Conservation (phyloP, 1,140 invertebrate genomes). For the Rhyacophila brunnea region DNA sequence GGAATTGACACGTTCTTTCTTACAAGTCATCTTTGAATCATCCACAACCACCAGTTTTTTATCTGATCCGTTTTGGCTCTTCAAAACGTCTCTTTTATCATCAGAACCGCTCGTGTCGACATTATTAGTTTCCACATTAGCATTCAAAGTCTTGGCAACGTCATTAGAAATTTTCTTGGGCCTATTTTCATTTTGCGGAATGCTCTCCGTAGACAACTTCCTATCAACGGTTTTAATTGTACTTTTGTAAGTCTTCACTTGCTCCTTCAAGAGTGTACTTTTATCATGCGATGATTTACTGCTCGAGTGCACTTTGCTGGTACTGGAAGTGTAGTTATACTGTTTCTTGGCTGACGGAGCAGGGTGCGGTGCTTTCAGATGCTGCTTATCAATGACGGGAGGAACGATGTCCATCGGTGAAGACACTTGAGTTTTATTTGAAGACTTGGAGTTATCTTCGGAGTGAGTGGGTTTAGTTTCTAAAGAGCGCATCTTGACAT, state of each 20-base stretch:
- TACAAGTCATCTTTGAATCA: too few species aligned
- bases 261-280: conserved; percentile 1
- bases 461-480: neutral
- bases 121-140: neutral
- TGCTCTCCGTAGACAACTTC: conserved; percentile 6
- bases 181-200: conserved; percentile 12
- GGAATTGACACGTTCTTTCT: too few species aligned
- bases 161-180: conserved; percentile 5
- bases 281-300: too few species aligned
- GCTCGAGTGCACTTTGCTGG: neutral
- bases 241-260: neutral
- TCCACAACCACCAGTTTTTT: too few species aligned
- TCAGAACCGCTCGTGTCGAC: neutral
- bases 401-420: too few species aligned
- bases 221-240: neutral
- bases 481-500: neutral
- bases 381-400: too few species aligned
- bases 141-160: conserved; percentile 5
- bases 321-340: neutral
- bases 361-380: too few species aligned
- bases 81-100: conserved; percentile 10
- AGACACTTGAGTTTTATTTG: too few species aligned
- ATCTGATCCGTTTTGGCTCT: conserved; percentile 16
- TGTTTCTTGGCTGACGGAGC: conserved; percentile 2
- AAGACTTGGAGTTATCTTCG: too few species aligned